Conservation (phyloP, 2,797 vertebrate species). For the Cryptoblepharus egeriae region DNA sequence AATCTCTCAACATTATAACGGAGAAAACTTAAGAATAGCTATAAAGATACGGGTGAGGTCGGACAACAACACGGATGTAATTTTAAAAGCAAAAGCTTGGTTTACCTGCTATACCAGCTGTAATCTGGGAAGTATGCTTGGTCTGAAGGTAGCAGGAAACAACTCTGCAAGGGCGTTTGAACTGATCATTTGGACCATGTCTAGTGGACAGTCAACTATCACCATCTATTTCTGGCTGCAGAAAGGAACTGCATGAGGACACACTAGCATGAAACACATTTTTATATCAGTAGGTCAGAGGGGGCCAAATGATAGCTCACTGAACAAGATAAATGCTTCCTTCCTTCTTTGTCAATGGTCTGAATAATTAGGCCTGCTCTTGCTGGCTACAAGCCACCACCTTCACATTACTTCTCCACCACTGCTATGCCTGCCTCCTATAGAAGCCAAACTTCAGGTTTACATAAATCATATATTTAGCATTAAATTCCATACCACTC, state of each 20-base stretch:
- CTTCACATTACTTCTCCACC: background rate
- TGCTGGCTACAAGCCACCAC: background rate
- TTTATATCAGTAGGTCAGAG: too few species aligned
- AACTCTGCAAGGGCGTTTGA: background rate
- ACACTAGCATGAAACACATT: too few species aligned
- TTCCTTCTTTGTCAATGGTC: too few species aligned
- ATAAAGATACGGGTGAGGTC: background rate
- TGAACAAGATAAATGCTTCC: background rate
- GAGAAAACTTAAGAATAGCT: constrained; percentile 1
- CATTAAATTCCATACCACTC: too few species aligned
- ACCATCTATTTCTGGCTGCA: background rate
- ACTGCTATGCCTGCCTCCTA: background rate
- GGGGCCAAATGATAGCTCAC: background rate
- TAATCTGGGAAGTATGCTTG: background rate
- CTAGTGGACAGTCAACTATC: background rate
- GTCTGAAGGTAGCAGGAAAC: background rate
- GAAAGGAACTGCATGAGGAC: background rate
- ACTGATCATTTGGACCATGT: background rate
- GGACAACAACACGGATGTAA: background rate
- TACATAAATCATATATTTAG: too few species aligned
- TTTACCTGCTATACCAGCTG: background rate
- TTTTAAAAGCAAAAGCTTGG: background rate
- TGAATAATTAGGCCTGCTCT: background rate
- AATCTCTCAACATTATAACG: constrained; percentile 47
- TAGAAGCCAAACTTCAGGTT: too few species aligned